Percentiles rank a stretch among this genome's conserved stretches.
Evolutionary conservation across 2,888 invertebrate genomes (phyloP).

Genomic region (Azorinus chamasolen): DNA sequence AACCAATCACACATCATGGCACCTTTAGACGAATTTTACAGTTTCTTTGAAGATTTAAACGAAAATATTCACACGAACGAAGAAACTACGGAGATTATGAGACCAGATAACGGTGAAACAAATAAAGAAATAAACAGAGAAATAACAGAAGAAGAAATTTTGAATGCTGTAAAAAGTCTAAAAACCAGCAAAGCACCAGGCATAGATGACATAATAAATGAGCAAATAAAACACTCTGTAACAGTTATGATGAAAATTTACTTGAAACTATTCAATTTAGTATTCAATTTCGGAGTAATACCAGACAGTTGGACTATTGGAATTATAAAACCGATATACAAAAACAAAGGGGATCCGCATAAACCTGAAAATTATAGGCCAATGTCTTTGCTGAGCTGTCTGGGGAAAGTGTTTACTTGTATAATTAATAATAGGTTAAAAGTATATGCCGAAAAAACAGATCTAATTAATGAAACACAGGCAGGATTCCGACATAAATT

Average conservation of each 20-base stretch:
- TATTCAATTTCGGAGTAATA: conserved; percentile 13
- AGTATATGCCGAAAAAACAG: background rate
- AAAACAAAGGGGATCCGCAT: conserved; percentile 21
- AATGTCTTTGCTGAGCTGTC: conserved; percentile 29
- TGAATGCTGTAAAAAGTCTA: background rate
- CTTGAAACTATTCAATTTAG: conserved; percentile 13
- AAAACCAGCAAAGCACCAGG: conserved; percentile 26
- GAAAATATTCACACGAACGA: no score
- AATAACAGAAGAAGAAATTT: conserved; percentile 12
- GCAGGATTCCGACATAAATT: conserved; percentile 18
- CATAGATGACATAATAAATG: conserved; percentile 11
- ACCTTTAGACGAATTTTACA: no score
- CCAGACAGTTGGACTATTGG: conserved; percentile 26
- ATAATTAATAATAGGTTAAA: conserved; percentile 26
- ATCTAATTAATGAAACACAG: conserved; percentile 8
- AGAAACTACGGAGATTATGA: no score
- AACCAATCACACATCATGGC: no score
- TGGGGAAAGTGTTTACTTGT: conserved; percentile 34
- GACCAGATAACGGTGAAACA: no score
- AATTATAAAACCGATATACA: conserved; percentile 23
- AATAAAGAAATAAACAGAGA: background rate
- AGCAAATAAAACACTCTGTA: conserved; percentile 18
- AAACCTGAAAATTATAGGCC: conserved; percentile 25
- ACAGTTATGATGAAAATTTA: conserved; percentile 11
- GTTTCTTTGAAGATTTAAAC: no score